These are phyloP conservation scores for Lasioglossum zephyrum DNA, from an alignment of 2,888 invertebrate species.

Conservation along the genomic window DNA sequence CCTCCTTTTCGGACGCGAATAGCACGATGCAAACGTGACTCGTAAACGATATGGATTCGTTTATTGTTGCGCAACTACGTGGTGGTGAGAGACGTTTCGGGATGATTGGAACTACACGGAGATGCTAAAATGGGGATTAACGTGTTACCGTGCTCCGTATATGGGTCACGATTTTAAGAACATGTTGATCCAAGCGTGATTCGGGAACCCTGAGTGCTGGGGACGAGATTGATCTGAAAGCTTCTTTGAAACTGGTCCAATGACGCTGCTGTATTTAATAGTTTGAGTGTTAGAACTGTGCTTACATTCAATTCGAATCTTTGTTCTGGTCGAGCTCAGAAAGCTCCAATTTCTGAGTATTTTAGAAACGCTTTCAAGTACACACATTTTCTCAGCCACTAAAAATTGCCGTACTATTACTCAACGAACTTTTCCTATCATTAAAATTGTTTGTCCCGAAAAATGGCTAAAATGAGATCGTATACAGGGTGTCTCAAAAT, in stretches of 20 bases:
- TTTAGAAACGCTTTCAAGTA: too few relatives aligned
- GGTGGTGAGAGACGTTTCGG: background rate
- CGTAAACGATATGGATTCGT: background rate
- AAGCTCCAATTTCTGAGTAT: too few relatives aligned
- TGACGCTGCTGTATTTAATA: background rate
- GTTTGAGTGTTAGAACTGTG: too few relatives aligned
- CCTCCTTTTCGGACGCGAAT: slow-evolving; percentile 9
- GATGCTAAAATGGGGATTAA: background rate
- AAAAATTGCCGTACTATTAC: too few relatives aligned
- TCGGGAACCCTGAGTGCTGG: background rate
- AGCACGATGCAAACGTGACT: background rate
- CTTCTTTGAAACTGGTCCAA: background rate
- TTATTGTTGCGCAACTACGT: background rate
- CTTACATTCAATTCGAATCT: too few relatives aligned
- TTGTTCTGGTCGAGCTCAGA: too few relatives aligned
- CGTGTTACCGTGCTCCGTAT: background rate
- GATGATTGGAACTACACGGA: background rate
- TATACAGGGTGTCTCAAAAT: too few relatives aligned
- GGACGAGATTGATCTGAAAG: background rate
- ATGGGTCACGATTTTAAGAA: background rate
- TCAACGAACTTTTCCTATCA: too few relatives aligned
- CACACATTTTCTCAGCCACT: too few relatives aligned
- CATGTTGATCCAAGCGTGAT: background rate
- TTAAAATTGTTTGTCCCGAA: too few relatives aligned
- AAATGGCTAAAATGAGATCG: too few relatives aligned